Conservation (phyloP, 2,888 invertebrate species). For the Cheilosia vulpina region DNA sequence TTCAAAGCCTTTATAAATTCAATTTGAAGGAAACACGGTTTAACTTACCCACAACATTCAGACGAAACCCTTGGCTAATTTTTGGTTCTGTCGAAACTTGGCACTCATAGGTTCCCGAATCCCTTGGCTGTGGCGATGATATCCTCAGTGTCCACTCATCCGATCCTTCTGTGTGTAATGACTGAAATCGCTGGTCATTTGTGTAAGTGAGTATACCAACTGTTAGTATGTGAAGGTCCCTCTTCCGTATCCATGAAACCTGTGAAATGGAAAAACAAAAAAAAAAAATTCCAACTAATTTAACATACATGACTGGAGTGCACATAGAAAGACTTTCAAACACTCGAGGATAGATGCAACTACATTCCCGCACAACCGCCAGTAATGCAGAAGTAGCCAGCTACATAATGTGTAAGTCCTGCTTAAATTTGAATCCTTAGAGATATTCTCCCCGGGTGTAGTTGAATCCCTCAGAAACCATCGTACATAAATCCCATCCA, state of each 20-base stretch:
- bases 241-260: slow-evolving; percentile 93
- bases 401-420: slow-evolving; percentile 23
- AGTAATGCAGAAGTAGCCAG: slow-evolving; percentile 21
- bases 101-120: slow-evolving; percentile 90
- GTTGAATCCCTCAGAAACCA: slow-evolving; percentile 23
- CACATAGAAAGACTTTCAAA: slow-evolving; percentile 21
- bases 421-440: slow-evolving; percentile 53
- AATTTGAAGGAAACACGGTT: not conserved
- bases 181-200: slow-evolving; percentile 89
- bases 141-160: slow-evolving; percentile 90
- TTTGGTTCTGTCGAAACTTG: slow-evolving; percentile 91
- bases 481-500: slow-evolving; percentile 28
- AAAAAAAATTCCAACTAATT: slow-evolving; percentile 34
- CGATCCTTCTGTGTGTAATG: slow-evolving; percentile 88
- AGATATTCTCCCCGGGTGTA: slow-evolving; percentile 34
- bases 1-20: not conserved
- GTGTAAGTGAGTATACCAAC: slow-evolving; percentile 90
- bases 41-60: slow-evolving; percentile 89
- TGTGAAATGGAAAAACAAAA: slow-evolving; percentile 78
- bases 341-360: not conserved
- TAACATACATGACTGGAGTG: slow-evolving; percentile 21
- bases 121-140: slow-evolving; percentile 88
- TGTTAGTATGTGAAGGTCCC: slow-evolving; percentile 91
- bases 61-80: slow-evolving; percentile 88
- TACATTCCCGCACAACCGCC: slow-evolving; percentile 4